These are phyloP conservation scores for Volucella zonaria DNA, from an alignment of 2,888 invertebrate genomes.

Conservation along the genomic window DNA sequence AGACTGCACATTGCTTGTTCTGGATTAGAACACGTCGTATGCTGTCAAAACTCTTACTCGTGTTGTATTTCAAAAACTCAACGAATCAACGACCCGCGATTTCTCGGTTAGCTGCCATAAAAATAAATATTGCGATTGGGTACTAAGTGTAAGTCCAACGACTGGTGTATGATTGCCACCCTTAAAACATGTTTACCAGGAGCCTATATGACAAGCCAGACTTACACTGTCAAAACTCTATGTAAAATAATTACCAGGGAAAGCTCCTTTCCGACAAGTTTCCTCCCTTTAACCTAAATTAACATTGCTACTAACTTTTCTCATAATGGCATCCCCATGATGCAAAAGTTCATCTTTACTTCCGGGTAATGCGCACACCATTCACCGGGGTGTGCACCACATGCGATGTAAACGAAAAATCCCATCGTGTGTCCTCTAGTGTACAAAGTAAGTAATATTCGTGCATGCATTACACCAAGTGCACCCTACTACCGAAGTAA, in stretches of 20 bases:
- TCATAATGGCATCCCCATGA: constrained; percentile 43
- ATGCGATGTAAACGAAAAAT: constrained; percentile 13
- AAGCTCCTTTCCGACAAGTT: neutral
- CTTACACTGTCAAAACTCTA: neutral
- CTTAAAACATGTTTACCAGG: too few species aligned
- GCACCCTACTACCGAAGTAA: constrained; percentile 46
- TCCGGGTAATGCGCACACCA: constrained; percentile 27
- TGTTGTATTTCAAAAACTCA: too few species aligned
- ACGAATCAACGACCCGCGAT: too few species aligned
- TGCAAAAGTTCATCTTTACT: constrained; percentile 59
- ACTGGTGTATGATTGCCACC: too few species aligned
- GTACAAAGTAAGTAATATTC: constrained; percentile 4
- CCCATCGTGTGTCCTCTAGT: constrained; percentile 24
- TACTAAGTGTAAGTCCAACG: too few species aligned
- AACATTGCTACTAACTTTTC: constrained; percentile 53
- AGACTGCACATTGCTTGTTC: too few species aligned
- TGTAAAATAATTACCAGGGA: constrained; percentile 27
- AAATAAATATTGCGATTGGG: too few species aligned
- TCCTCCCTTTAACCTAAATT: constrained; percentile 26
- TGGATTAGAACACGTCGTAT: too few species aligned
- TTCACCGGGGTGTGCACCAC: neutral
- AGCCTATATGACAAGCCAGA: neutral
- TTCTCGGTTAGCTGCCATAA: too few species aligned
- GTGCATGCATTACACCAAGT: constrained; percentile 40
- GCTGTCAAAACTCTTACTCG: too few species aligned